Percentiles rank a stretch among this genome's conserved stretches.
These are phyloP conservation scores for Campylomormyrus numenius DNA, from an alignment of 2,113 vertebrate genomes.

Conservation along the genomic window DNA sequence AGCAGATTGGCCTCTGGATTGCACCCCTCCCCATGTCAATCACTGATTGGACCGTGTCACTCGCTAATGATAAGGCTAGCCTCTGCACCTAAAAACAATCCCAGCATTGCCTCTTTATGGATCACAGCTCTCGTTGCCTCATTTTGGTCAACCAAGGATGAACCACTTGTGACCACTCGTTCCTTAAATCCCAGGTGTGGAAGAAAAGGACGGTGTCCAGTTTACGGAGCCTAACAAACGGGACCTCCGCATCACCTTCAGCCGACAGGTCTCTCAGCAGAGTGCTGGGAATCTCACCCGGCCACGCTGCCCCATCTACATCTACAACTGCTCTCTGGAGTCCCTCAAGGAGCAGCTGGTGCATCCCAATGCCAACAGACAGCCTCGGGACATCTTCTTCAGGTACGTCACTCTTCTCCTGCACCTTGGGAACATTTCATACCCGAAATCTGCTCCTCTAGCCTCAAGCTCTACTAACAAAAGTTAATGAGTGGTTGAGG, in stretches of 20 bases:
- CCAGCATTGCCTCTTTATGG: background rate
- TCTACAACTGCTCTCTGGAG: conserved; percentile 88
- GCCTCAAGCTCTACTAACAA: background rate
- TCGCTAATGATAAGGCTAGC: background rate
- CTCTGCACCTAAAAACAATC: background rate
- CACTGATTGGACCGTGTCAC: background rate
- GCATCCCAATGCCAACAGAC: conserved; percentile 60
- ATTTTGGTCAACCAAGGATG: background rate
- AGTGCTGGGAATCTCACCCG: conserved; percentile 61
- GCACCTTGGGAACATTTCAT: background rate
- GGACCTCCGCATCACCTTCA: conserved; percentile 64
- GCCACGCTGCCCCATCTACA: conserved; percentile 77
- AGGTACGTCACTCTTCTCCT: conserved; percentile 58
- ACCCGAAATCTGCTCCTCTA: background rate
- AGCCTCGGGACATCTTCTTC: conserved; percentile 77
- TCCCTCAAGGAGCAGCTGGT: conserved; percentile 80
- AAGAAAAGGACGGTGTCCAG: conserved; percentile 61
- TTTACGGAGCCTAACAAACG: conserved; percentile 56
- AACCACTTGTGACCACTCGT: background rate
- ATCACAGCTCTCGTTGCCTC: background rate
- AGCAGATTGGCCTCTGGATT: background rate
- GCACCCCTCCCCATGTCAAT: background rate
- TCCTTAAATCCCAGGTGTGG: conserved; percentile 45
- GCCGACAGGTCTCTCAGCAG: conserved; percentile 65
- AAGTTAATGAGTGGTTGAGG: background rate